Evolutionary conservation across 2,797 vertebrate genomes (phyloP), one percentile per base, ranked within the genome.

Genomic region (Neosilurus mollespiculum): DNA sequence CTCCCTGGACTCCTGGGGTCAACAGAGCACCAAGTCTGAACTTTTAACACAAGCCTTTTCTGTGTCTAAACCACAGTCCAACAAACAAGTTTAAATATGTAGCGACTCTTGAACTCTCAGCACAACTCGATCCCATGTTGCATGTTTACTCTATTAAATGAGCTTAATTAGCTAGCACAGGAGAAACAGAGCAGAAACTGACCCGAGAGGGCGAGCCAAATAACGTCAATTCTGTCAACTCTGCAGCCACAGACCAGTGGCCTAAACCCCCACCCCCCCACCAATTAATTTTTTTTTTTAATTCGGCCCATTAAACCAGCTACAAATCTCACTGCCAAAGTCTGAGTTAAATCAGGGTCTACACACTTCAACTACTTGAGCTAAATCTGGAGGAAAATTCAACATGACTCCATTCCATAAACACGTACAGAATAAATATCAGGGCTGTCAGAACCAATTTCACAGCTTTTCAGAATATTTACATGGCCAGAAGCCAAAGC

Each of bases 101-200:
- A 77, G 78, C 67, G 65, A 43, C 18, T 58, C 59, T 85, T 75
- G 51, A 56, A 12, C 53, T 73, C 53, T 73, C 78, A 62, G 61
- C 53, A 53, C 37, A 73, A 79, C 81, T 70, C 37, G 61, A 61
- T 81, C 14, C 76, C 81, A 69, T 76, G 37, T 80, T 78, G 83
- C 62, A 83, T 81, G 80, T 86, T 83, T 83, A 82, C 70, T 71
- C 61, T 80, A 77, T 79, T 72, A 83, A 84, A 81, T 84, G 77
- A 86, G 71, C 70, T 73, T 80, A 87, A 87, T 78, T 80, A 69
- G 51, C 70, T 59, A 15, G 37, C 80, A 69, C 79, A 14, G 9
- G 65, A 80, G 81, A 64, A 86, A 79, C 54, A 66, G 72, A 54
- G 72, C 75, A 78, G 71, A 81, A 59, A 82, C 24, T 20, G 10